Evolutionary conservation across 2,888 invertebrate species (phyloP).

Genomic region (Venusia cambrica): DNA sequence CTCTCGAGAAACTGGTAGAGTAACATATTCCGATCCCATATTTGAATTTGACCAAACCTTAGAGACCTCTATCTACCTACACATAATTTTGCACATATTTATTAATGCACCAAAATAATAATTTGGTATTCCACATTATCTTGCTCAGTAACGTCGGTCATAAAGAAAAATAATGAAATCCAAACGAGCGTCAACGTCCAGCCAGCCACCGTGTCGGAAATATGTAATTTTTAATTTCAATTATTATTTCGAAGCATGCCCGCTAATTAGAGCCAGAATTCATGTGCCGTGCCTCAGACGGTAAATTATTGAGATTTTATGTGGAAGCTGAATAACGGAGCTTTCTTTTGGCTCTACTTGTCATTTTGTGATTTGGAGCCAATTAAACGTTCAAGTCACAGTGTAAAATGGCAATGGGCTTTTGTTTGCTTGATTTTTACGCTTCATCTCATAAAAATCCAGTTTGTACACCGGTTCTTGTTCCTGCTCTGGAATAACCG

Average conservation of each 20-base stretch:
- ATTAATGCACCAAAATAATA: too few species aligned
- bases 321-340: background rate
- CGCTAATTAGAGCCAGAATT: constrained; percentile 61
- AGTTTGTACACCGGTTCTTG: too few species aligned
- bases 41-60: too few species aligned
- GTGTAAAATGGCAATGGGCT: too few species aligned
- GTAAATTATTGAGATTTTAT: constrained; percentile 24
- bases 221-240: constrained; percentile 65
- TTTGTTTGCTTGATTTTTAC: too few species aligned
- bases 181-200: constrained; percentile 55
- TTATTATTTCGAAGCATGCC: constrained; percentile 60
- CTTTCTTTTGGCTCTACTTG: background rate
- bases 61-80: too few species aligned
- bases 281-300: constrained; percentile 30
- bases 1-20: too few species aligned
- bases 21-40: too few species aligned
- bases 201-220: constrained; percentile 62
- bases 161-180: constrained; percentile 34
- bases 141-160: constrained; percentile 23
- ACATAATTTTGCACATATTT: too few species aligned
- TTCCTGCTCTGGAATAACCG: too few species aligned
- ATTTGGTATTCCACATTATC: background rate
- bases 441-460: too few species aligned
- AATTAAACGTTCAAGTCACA: too few species aligned
- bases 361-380: background rate